These are phyloP conservation scores for Lamellibrachia satsuma DNA, from an alignment of 2,888 invertebrate species.

Conservation along the genomic window DNA sequence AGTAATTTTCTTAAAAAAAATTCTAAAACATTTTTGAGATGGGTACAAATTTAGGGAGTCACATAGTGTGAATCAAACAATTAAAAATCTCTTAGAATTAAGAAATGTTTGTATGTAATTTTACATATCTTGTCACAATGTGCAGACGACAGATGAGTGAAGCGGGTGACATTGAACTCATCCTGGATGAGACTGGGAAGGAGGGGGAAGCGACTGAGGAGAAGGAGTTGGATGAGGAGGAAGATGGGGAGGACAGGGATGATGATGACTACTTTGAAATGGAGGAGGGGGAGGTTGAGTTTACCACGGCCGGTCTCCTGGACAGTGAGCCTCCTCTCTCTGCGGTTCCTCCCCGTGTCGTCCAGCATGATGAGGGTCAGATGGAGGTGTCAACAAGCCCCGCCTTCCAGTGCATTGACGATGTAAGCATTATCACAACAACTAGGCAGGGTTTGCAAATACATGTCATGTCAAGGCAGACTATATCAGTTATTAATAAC, in stretches of 20 bases:
- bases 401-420: constrained; percentile 65
- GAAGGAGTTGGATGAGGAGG: constrained; percentile 47
- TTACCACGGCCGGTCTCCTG: background rate
- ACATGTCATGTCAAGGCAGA: too few relatives aligned
- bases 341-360: constrained; percentile 60
- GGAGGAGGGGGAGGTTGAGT: background rate
- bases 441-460: too few relatives aligned
- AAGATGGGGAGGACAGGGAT: constrained; percentile 24
- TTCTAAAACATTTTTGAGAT: background rate
- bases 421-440: constrained; percentile 47
- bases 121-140: background rate
- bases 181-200: background rate
- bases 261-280: background rate
- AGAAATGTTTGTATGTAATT: background rate
- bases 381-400: constrained; percentile 65
- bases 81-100: background rate
- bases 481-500: too few relatives aligned
- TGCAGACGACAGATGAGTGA: background rate
- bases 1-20: too few relatives aligned
- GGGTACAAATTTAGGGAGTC: background rate
- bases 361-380: constrained; percentile 63
- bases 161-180: background rate
- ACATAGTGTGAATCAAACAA: background rate
- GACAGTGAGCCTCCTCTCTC: constrained; percentile 48
- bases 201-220: constrained; percentile 29